phyloP scores from a whole-genome alignment of 2,113 vertebrate species.

The Pionites leucogaster region DNA sequence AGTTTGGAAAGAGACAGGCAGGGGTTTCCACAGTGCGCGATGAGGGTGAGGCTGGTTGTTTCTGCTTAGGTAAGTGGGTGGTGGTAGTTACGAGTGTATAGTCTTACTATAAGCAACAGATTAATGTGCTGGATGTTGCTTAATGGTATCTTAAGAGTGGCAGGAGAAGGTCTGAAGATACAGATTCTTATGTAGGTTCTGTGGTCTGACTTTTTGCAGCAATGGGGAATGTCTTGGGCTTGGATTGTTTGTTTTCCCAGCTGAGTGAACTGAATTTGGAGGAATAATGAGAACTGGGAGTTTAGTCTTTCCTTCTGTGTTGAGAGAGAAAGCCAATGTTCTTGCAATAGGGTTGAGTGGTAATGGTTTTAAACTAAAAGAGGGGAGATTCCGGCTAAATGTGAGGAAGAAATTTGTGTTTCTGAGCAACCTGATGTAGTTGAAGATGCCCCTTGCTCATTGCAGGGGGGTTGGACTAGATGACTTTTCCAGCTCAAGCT shows the following conservation, averaged over 20 bases:
- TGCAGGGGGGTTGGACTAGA: not conserved
- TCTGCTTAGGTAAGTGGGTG: accelerated
- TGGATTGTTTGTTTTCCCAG: not conserved
- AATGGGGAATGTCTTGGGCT: not conserved
- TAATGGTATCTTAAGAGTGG: accelerated
- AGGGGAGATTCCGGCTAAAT: not conserved
- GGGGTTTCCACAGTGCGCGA: accelerated
- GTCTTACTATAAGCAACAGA: accelerated
- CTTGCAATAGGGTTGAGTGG: not conserved
- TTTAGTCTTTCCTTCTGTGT: accelerated
- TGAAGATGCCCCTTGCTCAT: not conserved
- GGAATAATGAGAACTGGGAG: accelerated
- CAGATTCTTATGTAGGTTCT: accelerated
- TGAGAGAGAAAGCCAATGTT: not conserved
- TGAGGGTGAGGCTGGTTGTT: accelerated
- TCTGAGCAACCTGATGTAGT: not conserved
- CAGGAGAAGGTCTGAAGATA: not conserved
- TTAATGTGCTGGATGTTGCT: accelerated
- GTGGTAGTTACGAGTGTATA: accelerated
- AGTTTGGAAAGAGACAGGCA: accelerated
- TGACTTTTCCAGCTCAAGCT: not conserved
- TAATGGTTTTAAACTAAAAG: not conserved
- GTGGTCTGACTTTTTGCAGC: not conserved
- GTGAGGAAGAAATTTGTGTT: not conserved
- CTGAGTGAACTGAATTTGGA: not conserved